These are phyloP conservation scores for Quiscalus mexicanus DNA, from an alignment of 2,113 vertebrate species.

Conservation along the genomic window DNA sequence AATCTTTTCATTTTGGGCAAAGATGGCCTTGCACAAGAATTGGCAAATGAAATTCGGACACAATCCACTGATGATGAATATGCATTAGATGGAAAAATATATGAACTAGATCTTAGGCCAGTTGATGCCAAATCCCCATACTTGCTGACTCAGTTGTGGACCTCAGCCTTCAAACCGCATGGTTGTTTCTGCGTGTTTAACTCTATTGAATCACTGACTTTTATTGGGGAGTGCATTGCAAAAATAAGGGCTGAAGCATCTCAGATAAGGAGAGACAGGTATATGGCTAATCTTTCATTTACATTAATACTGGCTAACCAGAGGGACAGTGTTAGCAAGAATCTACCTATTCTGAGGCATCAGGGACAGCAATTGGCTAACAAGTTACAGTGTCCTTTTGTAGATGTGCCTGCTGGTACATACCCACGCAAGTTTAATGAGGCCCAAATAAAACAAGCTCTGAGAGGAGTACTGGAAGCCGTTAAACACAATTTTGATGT, in stretches of 20 bases:
- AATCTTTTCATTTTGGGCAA: slow-evolving; percentile 96
- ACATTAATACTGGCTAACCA: slow-evolving; percentile 96
- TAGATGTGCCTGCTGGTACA: slow-evolving; percentile 90
- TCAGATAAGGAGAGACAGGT: slow-evolving; percentile 90
- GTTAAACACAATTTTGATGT: slow-evolving; percentile 94
- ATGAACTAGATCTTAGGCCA: slow-evolving; percentile 92
- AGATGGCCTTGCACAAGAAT: slow-evolving; percentile 94
- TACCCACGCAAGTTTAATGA: slow-evolving; percentile 97
- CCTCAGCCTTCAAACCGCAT: slow-evolving; percentile 92
- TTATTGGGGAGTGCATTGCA: slow-evolving; percentile 92
- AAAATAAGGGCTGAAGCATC: slow-evolving; percentile 92
- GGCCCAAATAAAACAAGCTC: slow-evolving; percentile 94
- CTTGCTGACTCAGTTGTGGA: slow-evolving; percentile 90
- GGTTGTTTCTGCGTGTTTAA: slow-evolving; percentile 98
- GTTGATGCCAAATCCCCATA: slow-evolving; percentile 93
- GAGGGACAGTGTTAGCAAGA: slow-evolving; percentile 91
- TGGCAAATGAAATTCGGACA: slow-evolving; percentile 95
- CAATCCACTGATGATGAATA: slow-evolving; percentile 98
- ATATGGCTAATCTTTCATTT: slow-evolving; percentile 90
- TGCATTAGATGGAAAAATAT: slow-evolving; percentile 97
- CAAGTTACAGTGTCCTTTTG: slow-evolving; percentile 97
- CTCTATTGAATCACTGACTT: slow-evolving; percentile 95
- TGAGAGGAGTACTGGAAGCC: slow-evolving; percentile 91
- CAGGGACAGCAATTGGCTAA: slow-evolving; percentile 98
- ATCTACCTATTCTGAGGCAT: slow-evolving; percentile 94